Conservation (phyloP, 1,140 invertebrate species). For the Pentalonia nigronervosa region DNA sequence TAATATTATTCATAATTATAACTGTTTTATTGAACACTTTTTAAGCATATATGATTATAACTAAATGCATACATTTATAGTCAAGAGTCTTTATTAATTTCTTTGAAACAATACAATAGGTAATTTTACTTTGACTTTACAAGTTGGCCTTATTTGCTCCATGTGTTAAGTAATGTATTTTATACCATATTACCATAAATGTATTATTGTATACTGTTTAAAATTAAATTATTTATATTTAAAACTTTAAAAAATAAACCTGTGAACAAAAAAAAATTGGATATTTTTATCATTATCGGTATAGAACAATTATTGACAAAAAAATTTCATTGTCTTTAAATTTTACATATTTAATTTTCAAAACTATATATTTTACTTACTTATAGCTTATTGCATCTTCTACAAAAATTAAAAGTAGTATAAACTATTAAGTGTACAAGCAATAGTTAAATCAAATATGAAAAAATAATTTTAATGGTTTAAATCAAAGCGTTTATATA, state of each 20-base stretch:
- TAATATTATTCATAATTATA: constrained; percentile 7
- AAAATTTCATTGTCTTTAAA: background rate
- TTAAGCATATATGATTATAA: background rate
- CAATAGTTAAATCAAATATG: background rate
- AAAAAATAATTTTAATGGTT: background rate
- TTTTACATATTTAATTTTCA: background rate
- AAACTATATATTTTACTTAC: background rate
- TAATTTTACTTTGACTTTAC: background rate
- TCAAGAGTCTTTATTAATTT: background rate
- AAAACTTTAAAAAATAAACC: too few relatives aligned
- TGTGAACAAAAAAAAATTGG: too few relatives aligned
- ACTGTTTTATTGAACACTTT: background rate
- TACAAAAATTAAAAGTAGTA: background rate
- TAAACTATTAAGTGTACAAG: background rate
- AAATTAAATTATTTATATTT: background rate
- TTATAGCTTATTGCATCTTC: background rate
- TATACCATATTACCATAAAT: too few relatives aligned
- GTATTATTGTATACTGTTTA: background rate
- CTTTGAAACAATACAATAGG: background rate
- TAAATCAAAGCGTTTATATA: background rate
- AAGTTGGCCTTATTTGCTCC: background rate
- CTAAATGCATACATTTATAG: background rate
- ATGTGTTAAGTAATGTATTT: background rate
- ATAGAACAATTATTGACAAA: background rate
- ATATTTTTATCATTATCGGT: background rate